phyloP scores from a whole-genome alignment of 2,888 invertebrate species.

The Beris chalybata region DNA sequence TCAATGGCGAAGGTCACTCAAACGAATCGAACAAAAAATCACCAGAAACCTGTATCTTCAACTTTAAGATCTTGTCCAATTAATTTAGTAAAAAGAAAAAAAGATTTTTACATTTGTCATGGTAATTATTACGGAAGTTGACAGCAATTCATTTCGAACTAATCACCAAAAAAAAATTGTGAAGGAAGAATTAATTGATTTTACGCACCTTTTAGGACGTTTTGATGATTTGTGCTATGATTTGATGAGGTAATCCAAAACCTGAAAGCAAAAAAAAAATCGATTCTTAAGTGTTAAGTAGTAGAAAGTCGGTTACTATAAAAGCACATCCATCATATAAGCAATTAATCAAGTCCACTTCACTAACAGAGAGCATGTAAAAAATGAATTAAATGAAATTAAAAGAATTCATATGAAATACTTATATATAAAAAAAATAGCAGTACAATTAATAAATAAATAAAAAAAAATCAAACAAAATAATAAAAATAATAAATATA shows the following conservation, averaged over 20 bases:
- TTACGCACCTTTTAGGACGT: conserved; percentile 13
- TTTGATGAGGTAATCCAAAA: conserved; percentile 3
- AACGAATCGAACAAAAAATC: neutral
- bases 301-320: too few species aligned
- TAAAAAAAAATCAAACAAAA: too few species aligned
- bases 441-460: too few species aligned
- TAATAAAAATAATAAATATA: too few species aligned
- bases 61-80: neutral
- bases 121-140: conserved; percentile 11
- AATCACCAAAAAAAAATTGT: neutral
- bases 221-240: conserved; percentile 10
- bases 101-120: conserved; percentile 2
- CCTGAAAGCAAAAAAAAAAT: neutral
- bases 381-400: too few species aligned
- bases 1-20: conserved; percentile 6
- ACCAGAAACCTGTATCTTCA: neutral
- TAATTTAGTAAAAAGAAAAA: neutral
- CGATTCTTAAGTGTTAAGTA: neutral
- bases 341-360: too few species aligned
- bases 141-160: neutral
- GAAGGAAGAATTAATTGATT: neutral
- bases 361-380: too few species aligned
- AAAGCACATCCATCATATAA: too few species aligned
- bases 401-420: too few species aligned
- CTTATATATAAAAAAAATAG: too few species aligned